Conservation (phyloP, 1,140 invertebrate species). For the Anoplophora glabripennis region DNA sequence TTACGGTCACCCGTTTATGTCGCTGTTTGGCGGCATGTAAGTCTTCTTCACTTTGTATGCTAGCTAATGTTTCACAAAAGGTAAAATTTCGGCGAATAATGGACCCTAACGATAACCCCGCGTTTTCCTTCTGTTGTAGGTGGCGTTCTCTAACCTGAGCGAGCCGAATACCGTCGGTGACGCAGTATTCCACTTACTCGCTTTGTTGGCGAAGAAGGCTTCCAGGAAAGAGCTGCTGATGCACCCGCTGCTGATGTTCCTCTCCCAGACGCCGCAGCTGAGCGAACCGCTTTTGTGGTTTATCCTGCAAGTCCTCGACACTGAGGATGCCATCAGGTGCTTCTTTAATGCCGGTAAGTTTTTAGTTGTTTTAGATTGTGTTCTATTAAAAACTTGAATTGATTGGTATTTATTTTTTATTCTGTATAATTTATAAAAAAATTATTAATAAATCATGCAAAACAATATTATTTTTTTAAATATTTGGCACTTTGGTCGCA, state of each 20-base stretch:
- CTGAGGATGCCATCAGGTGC: constrained; percentile 60
- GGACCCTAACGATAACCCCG: background rate
- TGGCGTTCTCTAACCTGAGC: constrained; percentile 49
- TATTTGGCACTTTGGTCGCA: too few species aligned
- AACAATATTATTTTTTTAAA: too few species aligned
- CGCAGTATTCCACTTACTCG: constrained; percentile 78
- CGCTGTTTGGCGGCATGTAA: constrained; percentile 69
- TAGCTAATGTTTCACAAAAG: constrained; percentile 47
- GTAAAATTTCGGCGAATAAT: constrained; percentile 18
- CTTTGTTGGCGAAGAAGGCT: constrained; percentile 67
- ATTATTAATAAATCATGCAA: too few species aligned
- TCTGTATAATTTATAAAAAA: too few species aligned
- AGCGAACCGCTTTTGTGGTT: constrained; percentile 77
- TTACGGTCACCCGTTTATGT: constrained; percentile 79
- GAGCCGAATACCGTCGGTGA: constrained; percentile 75
- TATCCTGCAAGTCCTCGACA: constrained; percentile 68
- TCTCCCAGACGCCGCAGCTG: constrained; percentile 61
- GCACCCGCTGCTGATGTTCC: constrained; percentile 70
- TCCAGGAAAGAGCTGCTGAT: constrained; percentile 71
- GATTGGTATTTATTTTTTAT: too few species aligned
- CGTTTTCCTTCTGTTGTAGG: constrained; percentile 26
- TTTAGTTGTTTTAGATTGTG: too few species aligned
- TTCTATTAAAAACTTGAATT: too few species aligned
- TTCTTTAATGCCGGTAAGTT: constrained; percentile 61
- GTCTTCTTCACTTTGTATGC: constrained; percentile 62